Evolutionary conservation across 2,888 invertebrate species (phyloP).

Genomic region (Machimus atricapillus): DNA sequence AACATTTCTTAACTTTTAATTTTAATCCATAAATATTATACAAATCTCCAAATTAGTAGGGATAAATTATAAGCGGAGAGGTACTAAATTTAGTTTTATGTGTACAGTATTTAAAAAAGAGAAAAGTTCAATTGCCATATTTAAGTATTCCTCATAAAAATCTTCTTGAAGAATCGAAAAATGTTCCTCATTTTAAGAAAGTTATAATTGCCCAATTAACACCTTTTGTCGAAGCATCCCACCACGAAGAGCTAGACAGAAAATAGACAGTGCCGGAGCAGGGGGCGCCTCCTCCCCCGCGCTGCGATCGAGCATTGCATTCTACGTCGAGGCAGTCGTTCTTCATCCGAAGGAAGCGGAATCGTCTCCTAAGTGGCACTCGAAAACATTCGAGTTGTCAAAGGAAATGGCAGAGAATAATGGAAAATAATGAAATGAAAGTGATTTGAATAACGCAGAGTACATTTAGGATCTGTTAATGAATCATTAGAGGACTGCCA

Average conservation of each 20-base stretch:
- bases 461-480: slow-evolving; percentile 30
- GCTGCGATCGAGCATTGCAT: neutral
- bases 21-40: no score
- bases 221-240: neutral
- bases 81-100: no score
- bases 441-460: slow-evolving; percentile 39
- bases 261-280: neutral
- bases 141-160: neutral
- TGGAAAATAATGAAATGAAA: slow-evolving; percentile 42
- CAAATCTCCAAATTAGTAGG: no score
- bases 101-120: no score
- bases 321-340: neutral
- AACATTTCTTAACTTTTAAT: no score
- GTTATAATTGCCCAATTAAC: slow-evolving; percentile 13
- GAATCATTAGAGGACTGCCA: neutral
- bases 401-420: slow-evolving; percentile 40
- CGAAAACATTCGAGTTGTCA: slow-evolving; percentile 22
- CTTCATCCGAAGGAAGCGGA: neutral
- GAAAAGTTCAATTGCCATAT: neutral
- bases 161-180: neutral
- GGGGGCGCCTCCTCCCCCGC: neutral
- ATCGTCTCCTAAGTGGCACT: slow-evolving; percentile 7
- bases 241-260: neutral
- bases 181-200: neutral
- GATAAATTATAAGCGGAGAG: no score